Conservation (phyloP, 2,797 vertebrate species). For the Eremophila alpestris region DNA sequence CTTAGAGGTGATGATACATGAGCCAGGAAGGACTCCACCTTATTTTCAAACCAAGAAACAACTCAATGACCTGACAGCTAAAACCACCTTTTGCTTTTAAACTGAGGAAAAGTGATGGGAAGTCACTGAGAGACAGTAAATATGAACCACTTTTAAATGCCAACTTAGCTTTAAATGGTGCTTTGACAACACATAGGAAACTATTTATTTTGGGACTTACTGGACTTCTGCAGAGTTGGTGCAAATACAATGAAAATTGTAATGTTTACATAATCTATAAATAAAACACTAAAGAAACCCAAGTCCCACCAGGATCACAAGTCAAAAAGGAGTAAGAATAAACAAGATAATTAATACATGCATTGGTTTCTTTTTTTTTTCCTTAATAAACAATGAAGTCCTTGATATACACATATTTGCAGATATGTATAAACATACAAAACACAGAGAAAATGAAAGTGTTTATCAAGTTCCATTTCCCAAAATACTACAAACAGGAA, state of each 20-base stretch:
- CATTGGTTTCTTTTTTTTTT: neutral
- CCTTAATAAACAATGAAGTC: conserved; percentile 6
- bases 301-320: neutral
- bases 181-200: neutral
- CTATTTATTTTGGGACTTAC: neutral
- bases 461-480: neutral
- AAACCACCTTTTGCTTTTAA: conserved; percentile 35
- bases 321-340: neutral
- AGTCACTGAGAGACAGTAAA: conserved; percentile 18
- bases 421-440: neutral
- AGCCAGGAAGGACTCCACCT: neutral
- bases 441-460: neutral
- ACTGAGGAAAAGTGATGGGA: conserved; percentile 7
- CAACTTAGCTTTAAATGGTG: neutral
- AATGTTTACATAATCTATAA: neutral
- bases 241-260: conserved; percentile 42
- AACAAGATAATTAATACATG: neutral
- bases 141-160: neutral
- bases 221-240: neutral
- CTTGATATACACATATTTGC: neutral
- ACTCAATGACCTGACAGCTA: neutral
- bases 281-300: conserved; percentile 19
- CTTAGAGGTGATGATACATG: neutral
- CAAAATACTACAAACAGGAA: neutral
- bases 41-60: conserved; percentile 16